Conservation (phyloP, 2,113 vertebrate species). For the Rhinoptilus africanus region DNA sequence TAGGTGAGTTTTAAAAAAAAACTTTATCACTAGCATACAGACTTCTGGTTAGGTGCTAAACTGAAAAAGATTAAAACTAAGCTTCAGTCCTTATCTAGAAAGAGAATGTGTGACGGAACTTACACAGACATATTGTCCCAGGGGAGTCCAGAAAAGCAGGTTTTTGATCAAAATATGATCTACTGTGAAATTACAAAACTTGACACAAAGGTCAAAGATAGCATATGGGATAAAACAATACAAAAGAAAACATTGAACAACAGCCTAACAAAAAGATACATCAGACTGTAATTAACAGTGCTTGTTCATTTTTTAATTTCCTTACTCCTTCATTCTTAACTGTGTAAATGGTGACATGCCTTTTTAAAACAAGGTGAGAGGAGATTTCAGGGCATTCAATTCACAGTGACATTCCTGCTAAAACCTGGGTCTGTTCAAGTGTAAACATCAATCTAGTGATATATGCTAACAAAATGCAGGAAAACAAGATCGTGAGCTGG, state of each 20-base stretch:
- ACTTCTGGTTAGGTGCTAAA: not conserved
- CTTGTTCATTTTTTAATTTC: not conserved
- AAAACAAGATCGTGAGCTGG: not conserved
- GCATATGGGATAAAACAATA: not conserved
- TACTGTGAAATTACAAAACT: not conserved
- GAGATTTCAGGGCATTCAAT: not conserved
- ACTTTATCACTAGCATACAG: not conserved
- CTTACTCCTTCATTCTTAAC: not conserved
- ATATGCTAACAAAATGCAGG: not conserved
- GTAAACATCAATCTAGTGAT: not conserved
- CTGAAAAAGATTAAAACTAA: not conserved
- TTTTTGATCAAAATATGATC: not conserved
- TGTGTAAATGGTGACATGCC: not conserved
- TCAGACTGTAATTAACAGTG: not conserved
- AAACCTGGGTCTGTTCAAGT: not conserved
- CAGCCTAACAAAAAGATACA: not conserved
- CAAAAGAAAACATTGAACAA: not conserved
- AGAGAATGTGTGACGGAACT: not conserved
- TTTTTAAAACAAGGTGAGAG: not conserved
- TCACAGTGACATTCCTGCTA: not conserved
- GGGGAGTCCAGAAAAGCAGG: not conserved
- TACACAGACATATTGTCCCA: not conserved
- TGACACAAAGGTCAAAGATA: not conserved
- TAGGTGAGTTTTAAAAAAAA: not conserved
- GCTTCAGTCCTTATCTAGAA: not conserved